Evolutionary conservation across 2,113 vertebrate species (phyloP).

Genomic region (Erythrocebus patas): DNA sequence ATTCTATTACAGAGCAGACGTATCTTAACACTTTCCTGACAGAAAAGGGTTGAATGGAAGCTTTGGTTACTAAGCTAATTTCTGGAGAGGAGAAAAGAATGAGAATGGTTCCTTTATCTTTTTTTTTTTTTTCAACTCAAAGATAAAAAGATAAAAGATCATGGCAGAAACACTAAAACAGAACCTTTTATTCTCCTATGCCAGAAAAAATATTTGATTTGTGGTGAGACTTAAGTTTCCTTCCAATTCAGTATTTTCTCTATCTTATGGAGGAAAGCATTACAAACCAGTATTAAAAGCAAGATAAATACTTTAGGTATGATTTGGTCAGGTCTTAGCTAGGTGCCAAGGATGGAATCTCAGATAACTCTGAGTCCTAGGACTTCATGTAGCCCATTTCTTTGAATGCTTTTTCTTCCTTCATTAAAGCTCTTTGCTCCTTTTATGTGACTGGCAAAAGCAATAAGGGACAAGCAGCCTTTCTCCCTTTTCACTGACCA

Average conservation of each 20-base stretch:
- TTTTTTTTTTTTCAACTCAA: not conserved
- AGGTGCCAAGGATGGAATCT: not conserved
- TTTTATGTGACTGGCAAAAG: not conserved
- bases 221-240: not conserved
- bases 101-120: not conserved
- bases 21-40: not conserved
- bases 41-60: not conserved
- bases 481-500: not conserved
- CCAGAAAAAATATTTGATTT: not conserved
- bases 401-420: slow-evolving; percentile 1
- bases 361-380: not conserved
- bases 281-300: not conserved
- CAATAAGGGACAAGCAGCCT: not conserved
- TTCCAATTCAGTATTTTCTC: not conserved
- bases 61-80: not conserved
- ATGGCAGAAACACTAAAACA: not conserved
- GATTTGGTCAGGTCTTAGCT: not conserved
- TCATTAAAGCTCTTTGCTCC: not conserved
- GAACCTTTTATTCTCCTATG: not conserved
- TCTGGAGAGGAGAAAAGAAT: slow-evolving; percentile 29
- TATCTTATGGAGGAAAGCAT: not conserved
- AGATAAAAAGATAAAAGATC: not conserved
- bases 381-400: not conserved
- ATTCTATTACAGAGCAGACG: not conserved
- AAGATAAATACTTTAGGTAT: not conserved